Evolutionary conservation across 1,140 invertebrate species (phyloP).

Genomic region (Drosophila jambulina): DNA sequence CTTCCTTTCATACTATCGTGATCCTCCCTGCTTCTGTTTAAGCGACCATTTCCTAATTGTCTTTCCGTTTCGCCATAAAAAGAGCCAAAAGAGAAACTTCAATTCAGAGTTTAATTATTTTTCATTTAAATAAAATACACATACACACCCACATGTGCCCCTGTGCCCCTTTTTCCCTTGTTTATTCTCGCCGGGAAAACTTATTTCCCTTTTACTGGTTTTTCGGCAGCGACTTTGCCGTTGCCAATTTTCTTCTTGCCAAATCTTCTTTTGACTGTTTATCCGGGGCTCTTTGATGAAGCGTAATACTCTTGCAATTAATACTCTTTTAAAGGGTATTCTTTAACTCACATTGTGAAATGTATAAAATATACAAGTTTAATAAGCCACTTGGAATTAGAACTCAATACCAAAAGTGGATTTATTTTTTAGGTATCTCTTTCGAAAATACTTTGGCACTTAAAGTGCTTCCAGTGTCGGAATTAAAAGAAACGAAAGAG

Average conservation of each 20-base stretch:
- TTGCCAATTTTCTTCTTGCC: slow-evolving; percentile 59
- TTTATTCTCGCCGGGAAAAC: slow-evolving; percentile 65
- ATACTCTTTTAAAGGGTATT: slow-evolving; percentile 10
- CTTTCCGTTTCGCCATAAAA: slow-evolving; percentile 49
- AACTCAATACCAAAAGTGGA: not conserved
- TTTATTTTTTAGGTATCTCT: not conserved
- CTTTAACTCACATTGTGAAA: not conserved
- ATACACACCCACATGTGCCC: slow-evolving; percentile 30
- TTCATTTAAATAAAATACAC: slow-evolving; percentile 73
- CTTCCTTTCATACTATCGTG: not conserved
- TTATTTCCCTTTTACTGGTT: slow-evolving; percentile 37
- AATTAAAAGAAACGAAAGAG: slow-evolving; percentile 9
- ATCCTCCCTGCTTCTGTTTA: slow-evolving; percentile 9
- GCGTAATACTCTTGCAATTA: not conserved
- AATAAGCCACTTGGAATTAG: not conserved
- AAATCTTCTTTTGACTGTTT: slow-evolving; percentile 22
- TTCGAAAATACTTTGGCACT: slow-evolving; percentile 39
- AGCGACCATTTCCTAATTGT: slow-evolving; percentile 80
- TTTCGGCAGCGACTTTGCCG: slow-evolving; percentile 45
- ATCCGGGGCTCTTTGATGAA: not conserved
- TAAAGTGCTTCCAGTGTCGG: slow-evolving; percentile 36
- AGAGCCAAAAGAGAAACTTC: slow-evolving; percentile 43
- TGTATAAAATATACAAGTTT: not conserved
- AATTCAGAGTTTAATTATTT: slow-evolving; percentile 80
- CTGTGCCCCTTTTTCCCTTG: slow-evolving; percentile 5